A percentile compares a stretch with the other conserved stretches of the same genome.
Evolutionary conservation across 2,113 vertebrate species (phyloP).

Genomic region (Chaetops frenatus): DNA sequence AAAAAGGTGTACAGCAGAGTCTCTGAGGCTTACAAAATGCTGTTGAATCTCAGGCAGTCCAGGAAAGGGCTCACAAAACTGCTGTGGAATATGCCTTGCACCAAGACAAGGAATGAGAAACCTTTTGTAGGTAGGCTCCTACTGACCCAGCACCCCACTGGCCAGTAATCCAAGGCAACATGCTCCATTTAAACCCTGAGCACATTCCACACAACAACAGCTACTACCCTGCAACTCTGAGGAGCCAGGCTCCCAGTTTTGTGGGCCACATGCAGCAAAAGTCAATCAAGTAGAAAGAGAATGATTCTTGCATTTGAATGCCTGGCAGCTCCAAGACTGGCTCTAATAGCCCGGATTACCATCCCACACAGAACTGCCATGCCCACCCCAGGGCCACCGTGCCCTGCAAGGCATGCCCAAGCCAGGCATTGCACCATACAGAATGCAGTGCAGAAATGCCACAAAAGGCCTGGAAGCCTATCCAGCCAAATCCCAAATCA

Average conservation of each 20-base stretch:
- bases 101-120: not conserved
- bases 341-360: not conserved
- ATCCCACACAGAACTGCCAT: not conserved
- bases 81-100: not conserved
- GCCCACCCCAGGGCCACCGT: not conserved
- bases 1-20: fast-evolving
- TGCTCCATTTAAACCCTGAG: not conserved
- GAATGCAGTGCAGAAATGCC: not conserved
- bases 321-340: not conserved
- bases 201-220: not conserved
- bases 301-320: not conserved
- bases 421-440: not conserved
- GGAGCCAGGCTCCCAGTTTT: not conserved
- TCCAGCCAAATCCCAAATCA: not conserved
- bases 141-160: not conserved
- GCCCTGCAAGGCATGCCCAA: not conserved
- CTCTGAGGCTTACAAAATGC: not conserved
- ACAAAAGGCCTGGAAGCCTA: not conserved
- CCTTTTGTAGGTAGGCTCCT: not conserved
- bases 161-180: fast-evolving
- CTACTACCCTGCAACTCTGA: not conserved
- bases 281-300: not conserved
- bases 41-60: not conserved
- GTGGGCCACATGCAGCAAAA: not conserved
- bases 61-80: not conserved